These are phyloP conservation scores for Myzus persicae DNA, from an alignment of 1,140 invertebrate species.

Conservation along the genomic window DNA sequence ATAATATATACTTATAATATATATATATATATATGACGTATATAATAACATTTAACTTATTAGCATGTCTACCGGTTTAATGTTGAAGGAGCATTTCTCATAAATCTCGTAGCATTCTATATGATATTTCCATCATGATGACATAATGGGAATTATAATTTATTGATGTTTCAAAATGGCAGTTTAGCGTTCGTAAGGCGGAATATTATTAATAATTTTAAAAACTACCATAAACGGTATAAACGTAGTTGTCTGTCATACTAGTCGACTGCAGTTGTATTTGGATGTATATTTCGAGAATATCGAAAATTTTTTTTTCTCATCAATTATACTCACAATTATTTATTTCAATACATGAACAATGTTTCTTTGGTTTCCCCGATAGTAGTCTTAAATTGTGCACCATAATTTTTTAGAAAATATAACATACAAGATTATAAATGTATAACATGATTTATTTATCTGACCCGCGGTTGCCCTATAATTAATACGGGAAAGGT, in stretches of 20 bases:
- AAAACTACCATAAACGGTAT: not conserved
- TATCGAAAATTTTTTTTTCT: not conserved
- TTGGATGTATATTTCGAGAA: not conserved
- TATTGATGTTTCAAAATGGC: not conserved
- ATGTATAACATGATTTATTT: not conserved
- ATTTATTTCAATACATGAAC: not conserved
- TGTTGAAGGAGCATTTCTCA: not conserved
- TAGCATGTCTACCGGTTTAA: constrained; percentile 13
- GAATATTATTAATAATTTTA: not conserved
- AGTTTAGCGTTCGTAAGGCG: not conserved
- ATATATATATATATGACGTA: too few species aligned
- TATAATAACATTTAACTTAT: not conserved
- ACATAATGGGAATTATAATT: constrained; percentile 1
- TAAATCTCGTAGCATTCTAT: constrained; percentile 1
- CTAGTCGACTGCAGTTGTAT: not conserved
- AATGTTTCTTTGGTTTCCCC: not conserved
- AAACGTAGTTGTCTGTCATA: not conserved
- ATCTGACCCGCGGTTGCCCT: not conserved
- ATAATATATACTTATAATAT: too few species aligned
- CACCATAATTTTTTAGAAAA: not conserved
- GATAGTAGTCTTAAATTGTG: not conserved
- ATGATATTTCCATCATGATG: not conserved
- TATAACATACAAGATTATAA: too few species aligned
- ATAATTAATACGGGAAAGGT: not conserved
- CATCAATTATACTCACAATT: not conserved